Conservation (phyloP, 2,113 vertebrate species). For the Coracopsis vasa region DNA sequence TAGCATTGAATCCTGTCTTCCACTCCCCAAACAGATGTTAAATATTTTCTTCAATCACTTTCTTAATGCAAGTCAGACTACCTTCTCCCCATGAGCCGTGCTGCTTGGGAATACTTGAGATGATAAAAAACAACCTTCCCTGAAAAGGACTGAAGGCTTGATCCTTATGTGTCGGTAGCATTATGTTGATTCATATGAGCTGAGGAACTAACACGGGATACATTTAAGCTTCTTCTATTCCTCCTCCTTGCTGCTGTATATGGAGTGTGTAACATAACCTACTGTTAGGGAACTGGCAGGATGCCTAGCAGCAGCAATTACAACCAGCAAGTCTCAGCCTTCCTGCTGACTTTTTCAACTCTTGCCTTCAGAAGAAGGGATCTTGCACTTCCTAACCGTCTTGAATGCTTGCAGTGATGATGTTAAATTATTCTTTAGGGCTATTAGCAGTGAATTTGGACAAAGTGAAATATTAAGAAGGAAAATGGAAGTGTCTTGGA, state of each 20-base stretch:
- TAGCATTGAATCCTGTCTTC: not conserved
- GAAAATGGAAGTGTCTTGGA: not conserved
- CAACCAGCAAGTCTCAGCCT: not conserved
- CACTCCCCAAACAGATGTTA: not conserved
- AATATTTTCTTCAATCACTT: not conserved
- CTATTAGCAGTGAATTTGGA: not conserved
- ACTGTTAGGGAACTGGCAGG: not conserved
- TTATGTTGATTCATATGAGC: not conserved
- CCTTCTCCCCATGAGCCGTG: accelerated
- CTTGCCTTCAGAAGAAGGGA: not conserved
- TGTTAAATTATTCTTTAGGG: not conserved
- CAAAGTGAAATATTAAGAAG: not conserved
- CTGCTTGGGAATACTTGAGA: not conserved
- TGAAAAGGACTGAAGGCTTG: not conserved
- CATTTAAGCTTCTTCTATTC: not conserved
- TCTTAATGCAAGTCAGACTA: not conserved
- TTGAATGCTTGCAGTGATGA: not conserved
- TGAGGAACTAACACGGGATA: not conserved
- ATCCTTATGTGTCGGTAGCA: not conserved
- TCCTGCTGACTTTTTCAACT: not conserved
- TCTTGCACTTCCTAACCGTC: not conserved
- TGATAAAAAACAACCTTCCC: not conserved
- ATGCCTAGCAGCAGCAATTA: not conserved
- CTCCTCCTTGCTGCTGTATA: not conserved
- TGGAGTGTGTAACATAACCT: not conserved